Conservation (phyloP, 2,888 invertebrate genomes). For the Torymus auratus region DNA sequence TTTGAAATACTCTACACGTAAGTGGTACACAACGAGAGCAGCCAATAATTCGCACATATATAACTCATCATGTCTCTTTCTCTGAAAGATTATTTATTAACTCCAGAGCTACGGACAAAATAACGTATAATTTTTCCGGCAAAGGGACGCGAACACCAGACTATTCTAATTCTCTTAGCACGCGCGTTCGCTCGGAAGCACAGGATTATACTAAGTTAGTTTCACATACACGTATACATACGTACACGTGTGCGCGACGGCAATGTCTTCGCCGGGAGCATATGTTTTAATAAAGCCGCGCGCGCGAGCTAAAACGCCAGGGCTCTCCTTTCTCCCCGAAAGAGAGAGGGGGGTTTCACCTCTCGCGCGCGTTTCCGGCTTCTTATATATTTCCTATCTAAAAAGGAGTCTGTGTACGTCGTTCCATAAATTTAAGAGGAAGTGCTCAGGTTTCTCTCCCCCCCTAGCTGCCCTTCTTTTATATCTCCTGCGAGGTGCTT, state of each 20-base stretch:
- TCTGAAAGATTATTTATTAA: too few relatives aligned
- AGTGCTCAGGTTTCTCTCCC: slow-evolving; percentile 50
- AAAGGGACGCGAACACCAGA: not conserved
- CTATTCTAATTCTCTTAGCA: slow-evolving; percentile 47
- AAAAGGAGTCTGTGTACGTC: slow-evolving; percentile 53
- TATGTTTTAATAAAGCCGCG: slow-evolving; percentile 46
- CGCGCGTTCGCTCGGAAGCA: slow-evolving; percentile 9
- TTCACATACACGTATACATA: not conserved
- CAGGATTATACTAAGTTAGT: slow-evolving; percentile 37
- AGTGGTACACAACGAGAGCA: too few relatives aligned
- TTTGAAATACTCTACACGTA: too few relatives aligned
- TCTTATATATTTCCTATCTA: slow-evolving; percentile 54
- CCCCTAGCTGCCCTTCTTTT: slow-evolving; percentile 39
- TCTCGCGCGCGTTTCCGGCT: slow-evolving; percentile 16
- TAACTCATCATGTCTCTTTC: too few relatives aligned
- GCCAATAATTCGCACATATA: too few relatives aligned
- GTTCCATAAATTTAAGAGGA: slow-evolving; percentile 59
- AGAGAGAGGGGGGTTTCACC: slow-evolving; percentile 39
- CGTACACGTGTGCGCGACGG: too few relatives aligned
- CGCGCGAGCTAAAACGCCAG: too few relatives aligned
- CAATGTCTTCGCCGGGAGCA: not conserved
- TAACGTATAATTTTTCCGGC: slow-evolving; percentile 12
- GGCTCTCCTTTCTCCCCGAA: not conserved
- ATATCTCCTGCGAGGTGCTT: slow-evolving; percentile 51
- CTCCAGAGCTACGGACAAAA: not conserved